phyloP scores from a whole-genome alignment of 64 coral and sea anemone species.

The Orbicella faveolata region DNA sequence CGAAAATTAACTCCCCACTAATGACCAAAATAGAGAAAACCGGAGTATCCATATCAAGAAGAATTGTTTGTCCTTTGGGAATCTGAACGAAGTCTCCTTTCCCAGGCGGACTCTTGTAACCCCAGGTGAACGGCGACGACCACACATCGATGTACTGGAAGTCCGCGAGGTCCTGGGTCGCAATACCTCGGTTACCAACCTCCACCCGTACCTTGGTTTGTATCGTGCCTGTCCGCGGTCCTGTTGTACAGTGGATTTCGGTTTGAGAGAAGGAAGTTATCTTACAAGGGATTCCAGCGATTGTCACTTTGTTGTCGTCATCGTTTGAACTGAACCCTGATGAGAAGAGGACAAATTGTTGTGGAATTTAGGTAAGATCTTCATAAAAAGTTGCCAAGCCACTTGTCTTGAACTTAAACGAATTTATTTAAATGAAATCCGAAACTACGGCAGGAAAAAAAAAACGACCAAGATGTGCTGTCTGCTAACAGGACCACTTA shows the following conservation, averaged over 20 bases:
- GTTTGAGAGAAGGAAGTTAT: slow-evolving; percentile 56
- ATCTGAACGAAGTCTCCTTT: slow-evolving; percentile 64
- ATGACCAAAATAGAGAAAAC: slow-evolving; percentile 71
- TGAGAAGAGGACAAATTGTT: neutral
- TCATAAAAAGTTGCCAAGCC: neutral
- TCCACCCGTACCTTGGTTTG: slow-evolving; percentile 55
- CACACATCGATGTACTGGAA: slow-evolving; percentile 83
- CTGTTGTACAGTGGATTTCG: slow-evolving; percentile 61
- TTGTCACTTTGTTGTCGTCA: slow-evolving; percentile 52
- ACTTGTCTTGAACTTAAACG: neutral
- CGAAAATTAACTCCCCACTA: slow-evolving; percentile 72
- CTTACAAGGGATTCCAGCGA: slow-evolving; percentile 46
- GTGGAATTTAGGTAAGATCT: neutral
- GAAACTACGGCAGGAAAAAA: too few species aligned
- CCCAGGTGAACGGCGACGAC: slow-evolving; percentile 77
- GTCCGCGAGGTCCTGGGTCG: slow-evolving; percentile 56
- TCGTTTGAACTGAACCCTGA: slow-evolving; percentile 57
- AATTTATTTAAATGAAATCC: too few species aligned
- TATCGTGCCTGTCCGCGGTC: slow-evolving; percentile 38
- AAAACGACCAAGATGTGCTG: too few species aligned
- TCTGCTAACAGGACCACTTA: too few species aligned
- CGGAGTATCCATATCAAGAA: slow-evolving; percentile 63
- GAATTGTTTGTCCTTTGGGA: slow-evolving; percentile 64
- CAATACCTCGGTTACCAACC: slow-evolving; percentile 47
- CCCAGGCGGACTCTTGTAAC: slow-evolving; percentile 50